phyloP scores from a whole-genome alignment of 2,113 vertebrate genomes.

The Otocyon megalotis region DNA sequence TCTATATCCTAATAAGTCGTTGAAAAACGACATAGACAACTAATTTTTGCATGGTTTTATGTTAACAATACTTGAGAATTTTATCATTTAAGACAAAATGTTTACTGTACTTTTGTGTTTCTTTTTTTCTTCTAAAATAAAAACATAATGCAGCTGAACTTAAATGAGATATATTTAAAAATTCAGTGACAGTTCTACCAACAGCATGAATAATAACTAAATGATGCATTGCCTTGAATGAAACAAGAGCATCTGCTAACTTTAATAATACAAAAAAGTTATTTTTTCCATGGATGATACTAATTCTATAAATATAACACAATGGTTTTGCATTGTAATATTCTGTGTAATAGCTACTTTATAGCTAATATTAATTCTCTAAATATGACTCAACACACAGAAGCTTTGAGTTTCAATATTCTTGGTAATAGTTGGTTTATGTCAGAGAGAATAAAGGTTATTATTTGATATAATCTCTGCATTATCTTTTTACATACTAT shows the following conservation, averaged over 20 bases:
- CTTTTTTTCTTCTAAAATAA: conserved; percentile 68
- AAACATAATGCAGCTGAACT: conserved; percentile 38
- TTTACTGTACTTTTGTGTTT: conserved; percentile 5
- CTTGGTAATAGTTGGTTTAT: conserved; percentile 71
- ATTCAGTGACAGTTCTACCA: conserved; percentile 59
- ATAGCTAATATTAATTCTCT: conserved; percentile 73
- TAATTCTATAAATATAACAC: conserved; percentile 75
- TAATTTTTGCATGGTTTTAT: conserved; percentile 25
- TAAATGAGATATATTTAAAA: conserved; percentile 65
- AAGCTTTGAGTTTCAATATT: conserved; percentile 71
- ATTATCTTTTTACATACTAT: conserved; percentile 73
- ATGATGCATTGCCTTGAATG: conserved; percentile 56
- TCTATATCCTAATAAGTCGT: conserved; percentile 11
- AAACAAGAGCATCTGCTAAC: conserved; percentile 65
- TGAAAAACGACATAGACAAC: conserved; percentile 6
- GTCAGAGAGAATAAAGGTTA: conserved; percentile 73
- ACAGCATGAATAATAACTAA: conserved; percentile 64
- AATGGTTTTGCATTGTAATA: conserved; percentile 65
- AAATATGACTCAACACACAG: conserved; percentile 77
- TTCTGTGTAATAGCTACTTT: conserved; percentile 65
- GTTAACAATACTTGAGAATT: conserved; percentile 16
- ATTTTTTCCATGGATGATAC: conserved; percentile 57
- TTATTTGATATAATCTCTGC: conserved; percentile 75
- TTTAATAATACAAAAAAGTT: conserved; percentile 65
- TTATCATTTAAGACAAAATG: conserved; percentile 42